A percentile compares a stretch with the other conserved stretches of the same genome.
Evolutionary conservation across 2,113 vertebrate genomes (phyloP).

Genomic region (Mormyrus iriodes): DNA sequence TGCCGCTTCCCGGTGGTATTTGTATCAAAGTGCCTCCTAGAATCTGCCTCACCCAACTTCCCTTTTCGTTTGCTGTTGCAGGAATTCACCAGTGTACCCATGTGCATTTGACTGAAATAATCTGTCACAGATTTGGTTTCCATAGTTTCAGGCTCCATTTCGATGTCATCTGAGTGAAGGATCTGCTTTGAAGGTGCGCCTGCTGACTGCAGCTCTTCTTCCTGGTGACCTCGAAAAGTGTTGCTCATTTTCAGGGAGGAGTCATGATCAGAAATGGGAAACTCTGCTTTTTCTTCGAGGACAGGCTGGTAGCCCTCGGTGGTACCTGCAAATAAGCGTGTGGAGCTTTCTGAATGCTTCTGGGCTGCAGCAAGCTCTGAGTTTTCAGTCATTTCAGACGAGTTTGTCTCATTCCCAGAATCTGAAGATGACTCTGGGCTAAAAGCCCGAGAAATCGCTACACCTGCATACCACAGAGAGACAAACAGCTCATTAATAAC

Average conservation of each 20-base stretch:
- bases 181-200: slow-evolving; percentile 85
- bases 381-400: slow-evolving; percentile 95
- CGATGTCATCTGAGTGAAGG: slow-evolving; percentile 70
- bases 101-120: slow-evolving; percentile 76
- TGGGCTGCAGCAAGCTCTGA: slow-evolving; percentile 82
- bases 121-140: slow-evolving; percentile 76
- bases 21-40: slow-evolving; percentile 54
- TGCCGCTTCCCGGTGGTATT: slow-evolving; percentile 64
- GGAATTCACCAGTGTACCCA: slow-evolving; percentile 73
- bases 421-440: slow-evolving; percentile 94
- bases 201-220: slow-evolving; percentile 69
- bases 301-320: slow-evolving; percentile 85
- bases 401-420: slow-evolving; percentile 98
- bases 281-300: slow-evolving; percentile 85
- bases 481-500: slow-evolving; percentile 59
- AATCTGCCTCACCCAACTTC: slow-evolving; percentile 58
- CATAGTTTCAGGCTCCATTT: slow-evolving; percentile 74
- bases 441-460: slow-evolving; percentile 83
- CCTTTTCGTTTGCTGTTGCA: slow-evolving; percentile 77
- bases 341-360: slow-evolving; percentile 78
- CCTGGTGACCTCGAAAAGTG: slow-evolving; percentile 56
- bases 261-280: slow-evolving; percentile 66
- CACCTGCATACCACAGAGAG: slow-evolving; percentile 77
- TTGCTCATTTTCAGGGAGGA: slow-evolving; percentile 67
- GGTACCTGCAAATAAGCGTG: slow-evolving; percentile 80